Conservation (phyloP, 2,797 vertebrate species). For the Halcyon badia region DNA sequence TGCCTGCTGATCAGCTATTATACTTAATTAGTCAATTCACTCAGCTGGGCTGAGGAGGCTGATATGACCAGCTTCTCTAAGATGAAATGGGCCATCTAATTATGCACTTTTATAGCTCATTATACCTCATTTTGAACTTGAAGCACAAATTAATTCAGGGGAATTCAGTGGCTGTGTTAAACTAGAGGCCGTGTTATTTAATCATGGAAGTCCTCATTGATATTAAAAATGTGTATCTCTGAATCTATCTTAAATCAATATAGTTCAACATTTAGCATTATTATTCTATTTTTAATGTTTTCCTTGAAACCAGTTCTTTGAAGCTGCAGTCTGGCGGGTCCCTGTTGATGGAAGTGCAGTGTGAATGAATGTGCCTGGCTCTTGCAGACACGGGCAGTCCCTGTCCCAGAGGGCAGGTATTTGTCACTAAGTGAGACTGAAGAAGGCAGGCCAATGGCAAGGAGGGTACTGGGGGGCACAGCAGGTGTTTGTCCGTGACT, state of each 20-base stretch:
- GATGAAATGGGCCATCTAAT: conserved; percentile 32
- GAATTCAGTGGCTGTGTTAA: not conserved
- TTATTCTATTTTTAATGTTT: not conserved
- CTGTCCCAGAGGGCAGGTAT: not conserved
- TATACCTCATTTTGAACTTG: conserved; percentile 23
- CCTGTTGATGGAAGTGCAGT: not conserved
- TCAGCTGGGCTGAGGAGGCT: not conserved
- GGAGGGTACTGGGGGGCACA: rapidly evolving
- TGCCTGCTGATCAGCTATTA: not conserved
- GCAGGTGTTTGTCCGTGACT: too few species aligned
- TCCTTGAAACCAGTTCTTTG: not conserved
- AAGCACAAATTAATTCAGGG: conserved; percentile 7
- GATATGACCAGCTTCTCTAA: not conserved
- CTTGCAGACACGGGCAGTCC: not conserved
- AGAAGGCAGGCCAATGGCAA: not conserved
- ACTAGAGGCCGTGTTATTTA: not conserved
- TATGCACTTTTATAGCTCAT: conserved; percentile 15
- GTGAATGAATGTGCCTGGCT: rapidly evolving
- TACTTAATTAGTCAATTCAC: conserved; percentile 16
- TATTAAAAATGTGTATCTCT: not conserved
- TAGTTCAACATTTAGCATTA: not conserved
- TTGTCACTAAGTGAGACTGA: too few species aligned
- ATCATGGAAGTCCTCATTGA: not conserved
- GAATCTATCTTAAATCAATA: not conserved
- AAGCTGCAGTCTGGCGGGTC: not conserved